These are phyloP conservation scores for Parazoanthus swiftii DNA, from an alignment of 92 coral and sea anemone genomes.

Conservation along the genomic window DNA sequence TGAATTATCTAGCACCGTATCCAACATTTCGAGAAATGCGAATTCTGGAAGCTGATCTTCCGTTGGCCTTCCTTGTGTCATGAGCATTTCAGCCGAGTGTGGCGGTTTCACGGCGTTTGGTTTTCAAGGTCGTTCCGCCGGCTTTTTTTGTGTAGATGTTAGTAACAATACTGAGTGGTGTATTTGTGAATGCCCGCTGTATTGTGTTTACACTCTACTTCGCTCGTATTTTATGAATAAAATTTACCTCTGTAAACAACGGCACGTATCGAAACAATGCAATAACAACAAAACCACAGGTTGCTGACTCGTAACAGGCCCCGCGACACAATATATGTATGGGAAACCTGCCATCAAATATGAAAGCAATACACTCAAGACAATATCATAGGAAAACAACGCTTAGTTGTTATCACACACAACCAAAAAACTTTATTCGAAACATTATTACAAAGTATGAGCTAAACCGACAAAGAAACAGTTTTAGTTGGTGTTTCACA, in stretches of 20 bases:
- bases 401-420: too few relatives aligned
- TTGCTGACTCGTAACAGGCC: background rate
- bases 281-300: background rate
- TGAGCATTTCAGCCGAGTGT: background rate
- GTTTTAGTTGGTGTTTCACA: too few relatives aligned
- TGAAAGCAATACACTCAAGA: too few relatives aligned
- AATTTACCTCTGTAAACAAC: background rate
- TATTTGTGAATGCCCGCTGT: conserved; percentile 4
- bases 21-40: background rate
- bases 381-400: too few relatives aligned
- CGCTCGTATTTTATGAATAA: background rate
- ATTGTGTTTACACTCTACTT: background rate
- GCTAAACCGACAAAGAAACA: too few relatives aligned
- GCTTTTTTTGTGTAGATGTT: background rate
- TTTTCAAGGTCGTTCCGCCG: background rate
- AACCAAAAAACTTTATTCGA: too few relatives aligned
- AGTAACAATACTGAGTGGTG: background rate
- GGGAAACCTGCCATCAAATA: too few relatives aligned
- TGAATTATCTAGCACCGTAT: background rate
- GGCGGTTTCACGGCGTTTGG: background rate
- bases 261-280: background rate
- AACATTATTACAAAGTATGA: too few relatives aligned
- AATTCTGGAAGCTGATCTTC: background rate
- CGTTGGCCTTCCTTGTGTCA: background rate
- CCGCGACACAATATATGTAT: too few relatives aligned